Conservation (phyloP, 2,797 vertebrate genomes). For the Sarcoramphus papa region DNA sequence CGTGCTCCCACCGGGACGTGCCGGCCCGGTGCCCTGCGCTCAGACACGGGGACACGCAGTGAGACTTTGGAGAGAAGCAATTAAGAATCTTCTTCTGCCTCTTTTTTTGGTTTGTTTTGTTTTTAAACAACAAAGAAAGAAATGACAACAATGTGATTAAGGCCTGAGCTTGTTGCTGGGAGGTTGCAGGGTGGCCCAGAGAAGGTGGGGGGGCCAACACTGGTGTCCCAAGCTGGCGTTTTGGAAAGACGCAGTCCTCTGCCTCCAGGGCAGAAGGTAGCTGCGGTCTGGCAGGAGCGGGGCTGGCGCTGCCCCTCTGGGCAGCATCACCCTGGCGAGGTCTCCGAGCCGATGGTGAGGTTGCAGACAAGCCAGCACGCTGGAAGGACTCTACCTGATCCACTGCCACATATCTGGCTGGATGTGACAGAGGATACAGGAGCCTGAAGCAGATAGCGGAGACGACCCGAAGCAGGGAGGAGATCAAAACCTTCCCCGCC, state of each 20-base stretch:
- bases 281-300: background rate
- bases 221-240: background rate
- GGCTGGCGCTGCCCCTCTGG: background rate
- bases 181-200: background rate
- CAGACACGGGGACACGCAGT: background rate
- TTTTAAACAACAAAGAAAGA: background rate
- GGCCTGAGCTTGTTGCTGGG: background rate
- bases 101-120: background rate
- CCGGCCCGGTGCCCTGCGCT: rapidly evolving
- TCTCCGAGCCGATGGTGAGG: background rate
- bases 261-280: background rate
- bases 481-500: background rate
- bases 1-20: background rate
- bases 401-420: background rate
- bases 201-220: background rate
- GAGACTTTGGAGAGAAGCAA: background rate
- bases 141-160: background rate
- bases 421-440: background rate
- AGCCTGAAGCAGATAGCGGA: background rate
- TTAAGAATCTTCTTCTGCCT: slow-evolving; percentile 20
- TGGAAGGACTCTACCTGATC: background rate
- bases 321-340: background rate
- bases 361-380: background rate
- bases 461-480: background rate
- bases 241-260: background rate